Base-by-base conservation (phyloP, 1,140 invertebrate genomes). In the Sycophila sp. region DNA sequence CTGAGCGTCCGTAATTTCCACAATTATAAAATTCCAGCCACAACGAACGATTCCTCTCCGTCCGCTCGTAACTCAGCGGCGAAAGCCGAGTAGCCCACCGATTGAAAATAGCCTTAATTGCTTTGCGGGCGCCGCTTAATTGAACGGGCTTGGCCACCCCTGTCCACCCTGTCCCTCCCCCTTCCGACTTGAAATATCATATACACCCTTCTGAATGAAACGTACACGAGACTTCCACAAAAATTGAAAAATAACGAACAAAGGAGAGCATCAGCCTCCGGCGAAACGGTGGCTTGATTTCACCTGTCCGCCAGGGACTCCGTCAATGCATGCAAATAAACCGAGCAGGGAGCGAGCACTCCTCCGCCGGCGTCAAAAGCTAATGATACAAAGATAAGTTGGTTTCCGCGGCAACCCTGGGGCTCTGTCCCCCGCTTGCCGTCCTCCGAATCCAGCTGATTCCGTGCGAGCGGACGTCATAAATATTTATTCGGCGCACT, bases 341-440 rank as follows among this genome's bases (percentile, higher is more conserved):
- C 64, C 24, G 28, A 34, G 42, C 24, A 19, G 17, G n/a, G n/a
- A n/a, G 24, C 34, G 42, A 53, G 42, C 63, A 42, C 47, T 49
- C 26, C 19, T 53, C 38, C 24, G 51, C 71, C 60, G 49, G 73
- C 75, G 71, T 80, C 79, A 75, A 80, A 78, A 80, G 78, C 75
- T 81, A 80, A 82, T 82, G 79, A 75, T 69, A 81, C 79, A 80
- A 81, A 80, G 79, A 80, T 80, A 80, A 80, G 77, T 71, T 60
- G 64, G 70, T 75, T 76, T 58, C 40, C 15, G 45, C 30, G 30
- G 30, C 30, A 11, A 10, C 19, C n/a, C 32, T n/a, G n/a, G n/a
- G n/a, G n/a, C n/a, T n/a, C n/a, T n/a, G n/a, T n/a, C n/a, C n/a
- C n/a, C n/a, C 17, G 10, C 24, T 47, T 8, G 15, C 30, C 15